Base-by-base conservation (phyloP, 1,140 invertebrate species). In the Meloidogyne exigua region DNA sequence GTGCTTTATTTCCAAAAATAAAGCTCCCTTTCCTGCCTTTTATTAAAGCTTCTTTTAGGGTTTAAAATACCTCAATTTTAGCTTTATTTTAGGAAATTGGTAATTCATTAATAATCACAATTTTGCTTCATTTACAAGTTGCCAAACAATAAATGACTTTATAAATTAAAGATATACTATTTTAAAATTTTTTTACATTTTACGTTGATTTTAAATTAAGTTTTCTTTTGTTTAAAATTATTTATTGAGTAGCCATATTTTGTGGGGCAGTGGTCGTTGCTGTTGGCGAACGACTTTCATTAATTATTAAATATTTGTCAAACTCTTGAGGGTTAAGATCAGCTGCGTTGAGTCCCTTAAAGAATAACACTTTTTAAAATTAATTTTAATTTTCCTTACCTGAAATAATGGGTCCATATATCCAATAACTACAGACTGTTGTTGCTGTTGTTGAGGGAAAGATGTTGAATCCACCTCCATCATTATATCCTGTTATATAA, bases 311-410 rank as follows among this genome's bases (percentile, higher is more conserved):
- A 42, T 78, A 78, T n/a, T 70, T 67, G 32, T 78, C 76, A 28
- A 78, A 78, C 64, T 78, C 76, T 28, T 78, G 72, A 36, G 76
- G 76, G n/a, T 78, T 78, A 23, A 78, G 32, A 13, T 77, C 76
- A 25, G 39, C 74, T 65, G 76, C 39, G 66, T 65, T 78, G 15
- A 78, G 65, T n/a, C 75, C 76, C 76, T 78, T 21, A 67, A 78
- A 77, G 2, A 32, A 39, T 39, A 39, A 39, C 10, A 9, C 28
- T 32, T 32, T 3, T 32, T 32, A 32, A 3, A 32, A 32, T 3
- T 32, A 7, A 32, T 32, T 74, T 65, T 68, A 23, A 74, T 66
- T 44, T 2, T 23, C 4, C 13, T 11, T 0, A 75, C 74, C 72
- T 75, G 74, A 23, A 75, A 73, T 65, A 73, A 65, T 23, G 71